These are phyloP conservation scores for Apistogramma diplotaenia DNA, from an alignment of 2,113 vertebrate species.

Conservation along the genomic window DNA sequence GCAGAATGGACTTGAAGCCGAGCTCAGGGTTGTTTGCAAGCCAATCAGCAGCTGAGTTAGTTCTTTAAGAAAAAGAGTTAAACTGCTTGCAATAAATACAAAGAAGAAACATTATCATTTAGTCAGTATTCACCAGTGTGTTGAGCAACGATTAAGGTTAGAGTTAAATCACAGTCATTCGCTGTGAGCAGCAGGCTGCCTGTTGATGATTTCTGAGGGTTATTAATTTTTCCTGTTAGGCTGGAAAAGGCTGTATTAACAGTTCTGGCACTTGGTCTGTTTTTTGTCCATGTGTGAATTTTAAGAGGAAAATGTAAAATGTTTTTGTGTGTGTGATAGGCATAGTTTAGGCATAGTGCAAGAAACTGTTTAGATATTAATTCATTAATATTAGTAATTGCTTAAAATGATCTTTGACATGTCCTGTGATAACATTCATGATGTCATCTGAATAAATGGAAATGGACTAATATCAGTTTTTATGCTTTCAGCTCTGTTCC, in stretches of 20 bases:
- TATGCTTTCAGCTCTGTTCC: slow-evolving; percentile 56
- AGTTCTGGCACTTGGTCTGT: neutral
- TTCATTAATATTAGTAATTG: too few species aligned
- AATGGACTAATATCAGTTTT: neutral
- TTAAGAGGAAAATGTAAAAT: neutral
- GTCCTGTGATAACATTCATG: neutral
- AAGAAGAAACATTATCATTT: neutral
- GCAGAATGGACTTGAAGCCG: neutral
- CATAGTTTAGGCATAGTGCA: too few species aligned
- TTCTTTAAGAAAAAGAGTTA: neutral
- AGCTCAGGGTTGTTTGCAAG: neutral
- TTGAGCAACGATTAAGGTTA: too few species aligned
- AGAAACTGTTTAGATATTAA: too few species aligned
- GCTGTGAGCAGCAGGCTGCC: neutral
- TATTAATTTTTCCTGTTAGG: rapidly evolving
- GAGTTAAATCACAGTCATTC: too few species aligned
- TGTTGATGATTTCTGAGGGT: neutral
- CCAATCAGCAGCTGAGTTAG: too few species aligned
- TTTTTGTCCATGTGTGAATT: rapidly evolving
- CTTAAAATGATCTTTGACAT: neutral
- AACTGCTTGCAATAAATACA: neutral
- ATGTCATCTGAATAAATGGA: neutral
- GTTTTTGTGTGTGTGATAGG: neutral
- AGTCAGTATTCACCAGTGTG: rapidly evolving
- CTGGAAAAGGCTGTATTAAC: rapidly evolving